Evolutionary conservation across 1,140 invertebrate genomes (phyloP).

Genomic region (Carposina sasakii): DNA sequence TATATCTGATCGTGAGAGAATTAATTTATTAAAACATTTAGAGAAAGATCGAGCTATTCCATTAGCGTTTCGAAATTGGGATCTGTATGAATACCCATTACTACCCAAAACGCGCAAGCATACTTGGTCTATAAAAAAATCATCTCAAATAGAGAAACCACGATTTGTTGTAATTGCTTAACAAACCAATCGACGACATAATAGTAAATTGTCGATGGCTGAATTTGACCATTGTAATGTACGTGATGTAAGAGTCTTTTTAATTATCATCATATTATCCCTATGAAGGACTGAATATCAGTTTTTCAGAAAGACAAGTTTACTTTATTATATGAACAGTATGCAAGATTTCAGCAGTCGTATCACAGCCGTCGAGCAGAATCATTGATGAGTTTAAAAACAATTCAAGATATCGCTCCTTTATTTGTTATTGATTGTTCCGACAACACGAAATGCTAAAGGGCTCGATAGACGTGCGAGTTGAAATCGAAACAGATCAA

Average conservation of each 20-base stretch:
- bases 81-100: slow-evolving; percentile 47
- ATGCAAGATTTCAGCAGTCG: slow-evolving; percentile 18
- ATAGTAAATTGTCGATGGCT: not conserved
- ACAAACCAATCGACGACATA: slow-evolving; percentile 13
- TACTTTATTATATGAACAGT: slow-evolving; percentile 19
- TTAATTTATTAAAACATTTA: slow-evolving; percentile 25
- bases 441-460: slow-evolving; percentile 28
- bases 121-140: slow-evolving; percentile 40
- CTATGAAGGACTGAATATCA: slow-evolving; percentile 12
- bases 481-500: slow-evolving; percentile 20
- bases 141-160: slow-evolving; percentile 34
- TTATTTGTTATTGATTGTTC: slow-evolving; percentile 38
- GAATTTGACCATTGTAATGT: slow-evolving; percentile 17
- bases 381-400: slow-evolving; percentile 14
- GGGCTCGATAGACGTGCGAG: slow-evolving; percentile 18
- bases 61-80: slow-evolving; percentile 45
- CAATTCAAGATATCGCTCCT: slow-evolving; percentile 23
- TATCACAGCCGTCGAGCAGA: slow-evolving; percentile 8
- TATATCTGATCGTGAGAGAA: no score
- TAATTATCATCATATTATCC: slow-evolving; percentile 15
- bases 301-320: slow-evolving; percentile 14
- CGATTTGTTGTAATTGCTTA: slow-evolving; percentile 22
- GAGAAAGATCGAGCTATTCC: slow-evolving; percentile 25
- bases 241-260: slow-evolving; percentile 12
- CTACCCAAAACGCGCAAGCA: slow-evolving; percentile 34